Percentiles rank a stretch among this genome's conserved stretches.
Evolutionary conservation across 2,797 vertebrate genomes (phyloP).

Genomic region (Pogonophryne albipinna): DNA sequence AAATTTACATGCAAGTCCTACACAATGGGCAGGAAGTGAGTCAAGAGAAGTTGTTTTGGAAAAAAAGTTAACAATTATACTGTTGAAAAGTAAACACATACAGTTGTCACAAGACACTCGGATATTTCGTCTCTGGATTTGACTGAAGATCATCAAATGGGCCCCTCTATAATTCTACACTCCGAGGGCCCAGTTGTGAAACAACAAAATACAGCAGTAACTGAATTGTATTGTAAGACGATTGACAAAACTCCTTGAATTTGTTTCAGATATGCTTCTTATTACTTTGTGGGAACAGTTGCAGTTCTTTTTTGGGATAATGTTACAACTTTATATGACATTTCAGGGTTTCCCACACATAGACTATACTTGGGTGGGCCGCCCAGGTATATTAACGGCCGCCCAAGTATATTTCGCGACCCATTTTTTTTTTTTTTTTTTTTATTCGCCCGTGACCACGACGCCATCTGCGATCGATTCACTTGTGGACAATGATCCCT

Average conservation of each 20-base stretch:
- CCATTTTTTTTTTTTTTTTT: too few species aligned
- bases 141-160: neutral
- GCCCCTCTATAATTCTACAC: conserved; percentile 2
- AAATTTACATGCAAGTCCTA: conserved; percentile 8
- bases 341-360: too few species aligned
- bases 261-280: conserved; percentile 23
- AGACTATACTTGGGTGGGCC: too few species aligned
- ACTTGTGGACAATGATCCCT: too few species aligned
- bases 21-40: conserved; percentile 28
- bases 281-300: conserved; percentile 28
- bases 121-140: conserved; percentile 13
- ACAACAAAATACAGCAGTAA: conserved; percentile 15
- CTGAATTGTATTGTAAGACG: neutral
- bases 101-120: conserved; percentile 7
- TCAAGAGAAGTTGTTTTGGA: neutral
- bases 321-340: conserved; percentile 23
- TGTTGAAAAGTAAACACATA: conserved; percentile 1
- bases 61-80: conserved; percentile 18
- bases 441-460: too few species aligned
- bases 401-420: too few species aligned
- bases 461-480: too few species aligned
- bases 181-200: conserved; percentile 3
- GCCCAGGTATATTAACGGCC: too few species aligned
- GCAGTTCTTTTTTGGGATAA: neutral
- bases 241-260: conserved; percentile 25